Base-by-base conservation (phyloP, 2,113 vertebrate species). In the Bos taurus region DNA sequence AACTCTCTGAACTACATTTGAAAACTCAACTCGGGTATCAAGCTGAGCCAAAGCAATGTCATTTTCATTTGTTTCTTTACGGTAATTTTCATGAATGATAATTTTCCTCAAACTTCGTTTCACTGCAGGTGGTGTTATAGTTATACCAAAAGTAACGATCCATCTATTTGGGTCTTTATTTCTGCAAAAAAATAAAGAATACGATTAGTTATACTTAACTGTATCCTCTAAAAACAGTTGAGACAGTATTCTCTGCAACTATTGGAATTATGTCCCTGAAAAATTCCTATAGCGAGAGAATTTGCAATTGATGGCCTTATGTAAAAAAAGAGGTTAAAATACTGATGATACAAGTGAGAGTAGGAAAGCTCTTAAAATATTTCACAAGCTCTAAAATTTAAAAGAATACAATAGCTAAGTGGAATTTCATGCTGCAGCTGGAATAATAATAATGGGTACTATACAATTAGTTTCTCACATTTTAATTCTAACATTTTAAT, bases 21-120 rank as follows among this genome's bases (percentile, higher is more conserved):
- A 99, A 97, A 98, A 99, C 52, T 98, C 95, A 46, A 99, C 96
- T 43, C 98, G 16, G 28, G 96, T 90, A 43, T 97, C 83, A 26
- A 99, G 98, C 93, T 99, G 96, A 54, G 98, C 97, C 59, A 99
- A 91, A 52, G 99, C 99, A 93, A 99, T 98, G 2, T 99, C 99
- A 43, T 99, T 97, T 1, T 98, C 97, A 14, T 99, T 99, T 33
- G 96, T 97, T 43, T 96, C 59, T 56, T 57, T 14, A 1, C 5
- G 9, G 1, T 99, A 99, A 36, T 67, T 48, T 97, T 99, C 99
- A 26, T 99, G 98, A 91, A 99, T 0, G 4, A 99, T 98, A 96
- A 99, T 99, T 96, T 95, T 98, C 28, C 88, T 93, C 94, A 99
- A 33, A 0, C n/a, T 57, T 88, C 97, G 98, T 95, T 84, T 98